Evolutionary conservation across 2,113 vertebrate genomes (phyloP).

Genomic region (Oreochromis tanganicae): DNA sequence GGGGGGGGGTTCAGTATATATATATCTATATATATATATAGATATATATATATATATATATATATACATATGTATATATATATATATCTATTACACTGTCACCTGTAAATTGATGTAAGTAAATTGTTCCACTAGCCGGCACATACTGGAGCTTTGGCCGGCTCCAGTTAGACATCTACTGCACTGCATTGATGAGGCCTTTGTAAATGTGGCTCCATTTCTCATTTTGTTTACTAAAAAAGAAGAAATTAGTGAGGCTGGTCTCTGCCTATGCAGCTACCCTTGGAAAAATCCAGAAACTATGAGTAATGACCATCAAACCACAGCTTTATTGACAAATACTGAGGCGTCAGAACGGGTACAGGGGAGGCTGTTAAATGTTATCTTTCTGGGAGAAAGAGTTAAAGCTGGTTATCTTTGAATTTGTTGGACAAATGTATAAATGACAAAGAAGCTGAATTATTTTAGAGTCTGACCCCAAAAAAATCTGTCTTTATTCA

Average conservation of each 20-base stretch:
- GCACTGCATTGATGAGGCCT: accelerated
- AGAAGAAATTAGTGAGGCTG: neutral
- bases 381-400: neutral
- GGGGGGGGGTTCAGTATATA: too few species aligned
- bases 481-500: neutral
- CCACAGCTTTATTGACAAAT: neutral
- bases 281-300: neutral
- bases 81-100: too few species aligned
- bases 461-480: neutral
- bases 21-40: too few species aligned
- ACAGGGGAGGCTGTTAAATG: neutral
- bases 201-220: neutral
- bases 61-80: too few species aligned
- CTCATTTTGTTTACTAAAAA: neutral
- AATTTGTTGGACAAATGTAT: neutral
- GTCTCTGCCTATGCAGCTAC: neutral
- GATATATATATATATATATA: too few species aligned
- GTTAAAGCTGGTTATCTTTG: neutral
- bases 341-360: neutral
- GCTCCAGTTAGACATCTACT: too few species aligned
- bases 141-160: too few species aligned
- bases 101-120: neutral
- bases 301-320: neutral
- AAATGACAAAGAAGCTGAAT: neutral
- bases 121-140: neutral